phyloP scores from a whole-genome alignment of 2,797 vertebrate genomes.

The Zenarchopterus dispar region DNA sequence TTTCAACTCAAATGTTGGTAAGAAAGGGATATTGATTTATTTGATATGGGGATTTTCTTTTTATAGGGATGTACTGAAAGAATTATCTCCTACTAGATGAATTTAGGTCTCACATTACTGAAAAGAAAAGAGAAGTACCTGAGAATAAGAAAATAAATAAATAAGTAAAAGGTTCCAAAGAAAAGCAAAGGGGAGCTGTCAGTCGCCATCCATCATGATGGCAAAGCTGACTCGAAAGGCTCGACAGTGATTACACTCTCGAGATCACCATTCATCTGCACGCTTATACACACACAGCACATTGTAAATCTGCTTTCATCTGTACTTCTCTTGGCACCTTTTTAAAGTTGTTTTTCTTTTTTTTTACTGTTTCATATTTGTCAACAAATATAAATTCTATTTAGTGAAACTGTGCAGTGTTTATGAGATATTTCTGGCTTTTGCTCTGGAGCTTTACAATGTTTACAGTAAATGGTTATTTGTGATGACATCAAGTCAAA shows the following conservation, averaged over 20 bases:
- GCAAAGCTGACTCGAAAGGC: conserved; percentile 4
- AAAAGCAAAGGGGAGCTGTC: conserved; percentile 20
- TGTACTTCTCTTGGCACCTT: neutral
- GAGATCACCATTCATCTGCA: neutral
- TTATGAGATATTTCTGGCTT: too few relatives aligned
- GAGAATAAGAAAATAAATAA: neutral
- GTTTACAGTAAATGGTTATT: too few relatives aligned
- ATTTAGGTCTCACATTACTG: neutral
- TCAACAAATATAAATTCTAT: conserved; percentile 11
- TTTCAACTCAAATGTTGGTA: too few relatives aligned
- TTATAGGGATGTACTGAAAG: too few relatives aligned
- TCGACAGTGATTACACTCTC: conserved; percentile 8
- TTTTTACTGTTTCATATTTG: neutral
- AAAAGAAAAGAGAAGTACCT: neutral
- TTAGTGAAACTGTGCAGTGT: neutral
- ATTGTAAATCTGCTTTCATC: neutral
- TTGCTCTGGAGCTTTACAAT: too few relatives aligned
- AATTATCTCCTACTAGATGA: neutral
- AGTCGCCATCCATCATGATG: conserved; percentile 30
- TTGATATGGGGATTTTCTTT: too few relatives aligned
- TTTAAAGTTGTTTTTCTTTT: neutral
- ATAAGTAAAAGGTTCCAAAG: neutral
- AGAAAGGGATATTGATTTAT: too few relatives aligned
- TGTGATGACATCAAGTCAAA: conserved; percentile 4
- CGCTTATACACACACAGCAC: conserved; percentile 2